These are phyloP conservation scores for Centropyge bicolor DNA, from an alignment of 2,797 vertebrate species.

Conservation along the genomic window DNA sequence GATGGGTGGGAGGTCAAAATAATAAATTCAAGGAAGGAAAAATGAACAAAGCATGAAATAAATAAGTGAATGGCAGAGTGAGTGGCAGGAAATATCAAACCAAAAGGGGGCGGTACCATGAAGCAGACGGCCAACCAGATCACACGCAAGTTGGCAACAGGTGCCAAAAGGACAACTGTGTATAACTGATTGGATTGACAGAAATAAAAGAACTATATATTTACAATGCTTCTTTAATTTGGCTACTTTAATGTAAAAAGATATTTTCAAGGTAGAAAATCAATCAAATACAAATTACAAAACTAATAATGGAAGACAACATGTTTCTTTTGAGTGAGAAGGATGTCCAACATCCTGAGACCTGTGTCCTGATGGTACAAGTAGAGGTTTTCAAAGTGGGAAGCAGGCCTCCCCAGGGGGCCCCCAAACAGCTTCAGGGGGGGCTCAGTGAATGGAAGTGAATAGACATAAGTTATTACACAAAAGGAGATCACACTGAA, in stretches of 20 bases:
- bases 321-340: neutral
- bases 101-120: constrained; percentile 31
- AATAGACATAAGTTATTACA: no score
- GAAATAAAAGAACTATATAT: neutral
- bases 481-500: no score
- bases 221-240: neutral
- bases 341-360: neutral
- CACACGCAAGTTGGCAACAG: constrained; percentile 15
- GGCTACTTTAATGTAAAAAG: neutral
- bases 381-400: no score
- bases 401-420: no score
- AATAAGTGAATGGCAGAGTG: constrained; percentile 47
- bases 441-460: no score
- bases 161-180: neutral
- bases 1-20: constrained; percentile 41
- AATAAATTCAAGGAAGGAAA: constrained; percentile 30
- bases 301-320: neutral
- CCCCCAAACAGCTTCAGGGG: no score
- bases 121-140: constrained; percentile 28
- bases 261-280: neutral
- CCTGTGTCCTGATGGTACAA: neutral
- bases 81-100: constrained; percentile 39
- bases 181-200: constrained; percentile 2
- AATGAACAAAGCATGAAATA: constrained; percentile 47
- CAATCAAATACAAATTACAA: neutral